Evolutionary conservation across 2,797 vertebrate species (phyloP).

Genomic region (Streptopelia turtur): DNA sequence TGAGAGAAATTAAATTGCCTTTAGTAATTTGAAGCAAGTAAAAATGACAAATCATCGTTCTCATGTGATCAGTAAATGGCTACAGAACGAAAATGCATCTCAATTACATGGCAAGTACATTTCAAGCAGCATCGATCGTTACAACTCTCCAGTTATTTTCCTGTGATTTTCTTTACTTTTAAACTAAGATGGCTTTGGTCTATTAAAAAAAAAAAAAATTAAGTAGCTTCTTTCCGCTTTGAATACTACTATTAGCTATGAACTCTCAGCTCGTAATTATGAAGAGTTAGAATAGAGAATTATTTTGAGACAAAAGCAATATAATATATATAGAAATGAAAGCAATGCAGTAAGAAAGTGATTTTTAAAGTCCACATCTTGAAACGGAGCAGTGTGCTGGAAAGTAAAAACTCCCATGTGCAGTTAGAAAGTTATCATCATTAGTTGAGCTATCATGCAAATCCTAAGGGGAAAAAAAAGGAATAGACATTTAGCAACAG

Average conservation of each 20-base stretch:
- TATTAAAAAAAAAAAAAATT: background rate
- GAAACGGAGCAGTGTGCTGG: background rate
- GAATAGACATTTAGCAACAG: background rate
- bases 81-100: slow-evolving; percentile 47
- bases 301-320: slow-evolving; percentile 54
- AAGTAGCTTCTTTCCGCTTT: slow-evolving; percentile 60
- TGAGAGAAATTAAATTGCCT: slow-evolving; percentile 65
- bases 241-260: slow-evolving; percentile 63
- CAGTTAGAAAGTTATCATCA: slow-evolving; percentile 4
- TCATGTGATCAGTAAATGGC: slow-evolving; percentile 56
- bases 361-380: background rate
- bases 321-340: slow-evolving; percentile 45
- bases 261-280: slow-evolving; percentile 54
- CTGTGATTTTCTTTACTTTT: slow-evolving; percentile 52
- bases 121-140: slow-evolving; percentile 36
- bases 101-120: slow-evolving; percentile 52
- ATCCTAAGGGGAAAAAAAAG: slow-evolving; percentile 23
- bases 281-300: slow-evolving; percentile 66
- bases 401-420: background rate
- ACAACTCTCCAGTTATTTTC: slow-evolving; percentile 20
- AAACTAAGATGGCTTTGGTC: background rate
- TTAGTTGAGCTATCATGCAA: slow-evolving; percentile 47
- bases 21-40: slow-evolving; percentile 66
- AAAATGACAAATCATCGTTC: slow-evolving; percentile 66
- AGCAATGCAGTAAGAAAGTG: background rate